Conservation (phyloP, 2,113 vertebrate species). For the Chrysemys picta region DNA sequence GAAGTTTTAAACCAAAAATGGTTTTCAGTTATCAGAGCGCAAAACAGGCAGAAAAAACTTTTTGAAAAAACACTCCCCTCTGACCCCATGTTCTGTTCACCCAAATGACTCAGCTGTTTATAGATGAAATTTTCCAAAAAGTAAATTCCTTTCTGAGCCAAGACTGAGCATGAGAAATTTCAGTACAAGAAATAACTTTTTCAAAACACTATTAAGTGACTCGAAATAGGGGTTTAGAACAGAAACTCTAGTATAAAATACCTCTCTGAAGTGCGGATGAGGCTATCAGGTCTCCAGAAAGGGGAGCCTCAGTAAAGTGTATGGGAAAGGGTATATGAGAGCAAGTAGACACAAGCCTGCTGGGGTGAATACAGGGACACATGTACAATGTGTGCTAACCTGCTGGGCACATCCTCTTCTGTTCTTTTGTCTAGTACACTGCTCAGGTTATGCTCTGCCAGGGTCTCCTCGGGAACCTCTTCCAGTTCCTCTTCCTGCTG, state of each 20-base stretch:
- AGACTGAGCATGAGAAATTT: not conserved
- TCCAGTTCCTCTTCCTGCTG: conserved; percentile 91
- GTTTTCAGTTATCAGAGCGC: not conserved
- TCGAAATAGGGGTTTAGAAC: not conserved
- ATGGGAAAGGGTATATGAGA: not conserved
- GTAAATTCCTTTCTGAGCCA: not conserved
- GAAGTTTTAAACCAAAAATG: not conserved
- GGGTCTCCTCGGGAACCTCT: conserved; percentile 96
- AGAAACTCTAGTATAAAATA: not conserved
- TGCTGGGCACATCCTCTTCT: conserved; percentile 89
- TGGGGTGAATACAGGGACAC: not conserved
- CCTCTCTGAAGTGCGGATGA: rapidly evolving
- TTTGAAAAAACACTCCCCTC: not conserved
- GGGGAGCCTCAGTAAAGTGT: rapidly evolving
- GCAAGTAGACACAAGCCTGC: not conserved
- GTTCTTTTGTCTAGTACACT: conserved; percentile 91
- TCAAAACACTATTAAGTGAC: not conserved
- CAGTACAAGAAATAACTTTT: not conserved
- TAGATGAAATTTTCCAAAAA: not conserved
- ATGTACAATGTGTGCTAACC: conserved; percentile 73
- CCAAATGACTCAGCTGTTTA: not conserved
- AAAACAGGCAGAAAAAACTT: not conserved
- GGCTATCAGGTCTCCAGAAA: not conserved
- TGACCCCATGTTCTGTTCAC: not conserved
- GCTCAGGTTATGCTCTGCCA: conserved; percentile 97